phyloP scores from a whole-genome alignment of 2,113 vertebrate genomes.

The Montifringilla adamsi region DNA sequence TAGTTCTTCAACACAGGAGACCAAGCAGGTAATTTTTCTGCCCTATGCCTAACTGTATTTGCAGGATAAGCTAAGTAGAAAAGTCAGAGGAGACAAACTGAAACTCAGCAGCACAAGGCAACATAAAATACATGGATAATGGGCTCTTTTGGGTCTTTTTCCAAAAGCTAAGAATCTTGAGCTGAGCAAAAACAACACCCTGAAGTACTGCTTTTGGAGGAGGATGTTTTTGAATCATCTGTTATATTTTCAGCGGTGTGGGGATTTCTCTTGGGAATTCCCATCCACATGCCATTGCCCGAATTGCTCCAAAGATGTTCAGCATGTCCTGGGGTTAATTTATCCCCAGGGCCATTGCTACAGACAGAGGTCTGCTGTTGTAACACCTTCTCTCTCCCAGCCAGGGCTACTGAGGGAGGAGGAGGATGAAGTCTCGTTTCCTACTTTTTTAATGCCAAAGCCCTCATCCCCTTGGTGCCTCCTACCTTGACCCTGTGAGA shows the following conservation, averaged over 20 bases:
- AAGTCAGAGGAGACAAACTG: not conserved
- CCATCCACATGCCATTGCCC: not conserved
- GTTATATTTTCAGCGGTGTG: not conserved
- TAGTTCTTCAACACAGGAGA: not conserved
- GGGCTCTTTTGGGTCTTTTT: not conserved
- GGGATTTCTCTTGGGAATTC: conserved; percentile 46
- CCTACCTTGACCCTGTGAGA: fast-evolving
- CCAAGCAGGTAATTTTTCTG: not conserved
- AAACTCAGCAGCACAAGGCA: not conserved
- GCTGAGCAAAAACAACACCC: not conserved
- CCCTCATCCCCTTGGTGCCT: not conserved
- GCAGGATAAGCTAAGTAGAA: not conserved
- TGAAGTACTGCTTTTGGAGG: not conserved
- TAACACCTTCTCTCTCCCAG: not conserved
- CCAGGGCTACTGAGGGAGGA: conserved; percentile 8
- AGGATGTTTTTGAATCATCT: conserved; percentile 22
- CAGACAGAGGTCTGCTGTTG: not conserved
- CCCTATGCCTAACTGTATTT: not conserved
- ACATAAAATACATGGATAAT: not conserved
- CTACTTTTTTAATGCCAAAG: not conserved
- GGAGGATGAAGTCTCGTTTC: not conserved
- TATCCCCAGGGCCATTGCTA: not conserved
- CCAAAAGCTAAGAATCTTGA: not conserved
- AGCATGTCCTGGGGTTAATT: not conserved
- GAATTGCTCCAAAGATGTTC: not conserved